phyloP scores from a whole-genome alignment of 2,113 vertebrate genomes.

The Platichthys stellatus region DNA sequence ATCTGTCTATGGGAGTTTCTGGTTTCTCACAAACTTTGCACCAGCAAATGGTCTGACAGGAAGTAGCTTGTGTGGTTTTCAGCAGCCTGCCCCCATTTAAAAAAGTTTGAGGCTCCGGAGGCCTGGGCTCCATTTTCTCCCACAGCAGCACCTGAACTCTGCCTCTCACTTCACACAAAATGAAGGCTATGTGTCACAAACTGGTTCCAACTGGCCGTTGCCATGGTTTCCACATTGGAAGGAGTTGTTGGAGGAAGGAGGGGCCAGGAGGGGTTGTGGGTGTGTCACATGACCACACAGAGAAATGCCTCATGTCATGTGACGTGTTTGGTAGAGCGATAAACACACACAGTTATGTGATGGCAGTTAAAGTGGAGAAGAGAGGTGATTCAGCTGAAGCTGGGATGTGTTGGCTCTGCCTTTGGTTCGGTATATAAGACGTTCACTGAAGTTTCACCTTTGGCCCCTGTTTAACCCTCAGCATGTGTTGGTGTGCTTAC shows the following conservation, averaged over 20 bases:
- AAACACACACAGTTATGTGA: slow-evolving; percentile 80
- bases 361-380: slow-evolving; percentile 56
- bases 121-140: slow-evolving; percentile 86
- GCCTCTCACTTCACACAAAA: slow-evolving; percentile 88
- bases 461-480: slow-evolving; percentile 45
- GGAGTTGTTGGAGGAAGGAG: slow-evolving; percentile 84
- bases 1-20: slow-evolving; percentile 43
- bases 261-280: slow-evolving; percentile 68
- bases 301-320: slow-evolving; percentile 88
- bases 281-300: slow-evolving; percentile 85
- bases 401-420: slow-evolving; percentile 10
- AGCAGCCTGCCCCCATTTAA: slow-evolving; percentile 65
- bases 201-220: slow-evolving; percentile 90
- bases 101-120: slow-evolving; percentile 73
- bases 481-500: slow-evolving; percentile 28
- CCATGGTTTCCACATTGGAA: slow-evolving; percentile 89
- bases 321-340: slow-evolving; percentile 80
- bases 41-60: slow-evolving; percentile 68
- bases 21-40: slow-evolving; percentile 49
- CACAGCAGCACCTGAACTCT: slow-evolving; percentile 87
- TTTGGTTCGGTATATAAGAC: slow-evolving; percentile 8
- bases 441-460: slow-evolving; percentile 60
- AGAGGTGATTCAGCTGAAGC: slow-evolving; percentile 37
- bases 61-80: slow-evolving; percentile 69
- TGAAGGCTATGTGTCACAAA: slow-evolving; percentile 90